Conservation (phyloP, 1,140 invertebrate species). For the Leptoteleia sp. region DNA sequence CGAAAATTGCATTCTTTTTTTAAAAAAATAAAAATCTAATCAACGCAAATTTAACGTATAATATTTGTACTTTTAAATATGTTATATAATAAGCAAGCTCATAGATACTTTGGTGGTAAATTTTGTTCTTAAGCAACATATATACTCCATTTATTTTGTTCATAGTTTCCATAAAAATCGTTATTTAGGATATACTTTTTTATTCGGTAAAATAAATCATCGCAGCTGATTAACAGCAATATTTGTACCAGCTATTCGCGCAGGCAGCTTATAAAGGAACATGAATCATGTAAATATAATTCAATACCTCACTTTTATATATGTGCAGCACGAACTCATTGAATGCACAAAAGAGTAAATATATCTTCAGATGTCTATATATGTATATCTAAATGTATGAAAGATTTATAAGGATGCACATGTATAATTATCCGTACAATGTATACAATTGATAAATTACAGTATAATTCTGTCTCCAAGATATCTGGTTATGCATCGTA, state of each 20-base stretch:
- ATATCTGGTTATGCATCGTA: too few species aligned
- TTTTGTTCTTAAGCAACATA: too few species aligned
- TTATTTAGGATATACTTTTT: not conserved
- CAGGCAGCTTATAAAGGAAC: constrained; percentile 3
- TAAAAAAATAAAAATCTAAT: too few species aligned
- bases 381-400: constrained; percentile 2
- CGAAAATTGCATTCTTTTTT: too few species aligned
- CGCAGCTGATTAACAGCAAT: not conserved
- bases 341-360: constrained; percentile 23
- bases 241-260: not conserved
- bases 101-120: too few species aligned
- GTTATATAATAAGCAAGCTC: too few species aligned
- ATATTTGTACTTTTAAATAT: too few species aligned
- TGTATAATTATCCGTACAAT: not conserved
- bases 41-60: too few species aligned
- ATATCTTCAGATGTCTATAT: constrained; percentile 6
- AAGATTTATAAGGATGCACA: not conserved
- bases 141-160: too few species aligned
- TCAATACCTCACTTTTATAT: constrained; percentile 31
- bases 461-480: too few species aligned
- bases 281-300: constrained; percentile 43
- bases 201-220: constrained; percentile 3
- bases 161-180: too few species aligned
- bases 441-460: constrained; percentile 8
- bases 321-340: constrained; percentile 2